These are phyloP conservation scores for Gymnodraco acuticeps DNA, from an alignment of 2,797 vertebrate genomes.

Conservation along the genomic window DNA sequence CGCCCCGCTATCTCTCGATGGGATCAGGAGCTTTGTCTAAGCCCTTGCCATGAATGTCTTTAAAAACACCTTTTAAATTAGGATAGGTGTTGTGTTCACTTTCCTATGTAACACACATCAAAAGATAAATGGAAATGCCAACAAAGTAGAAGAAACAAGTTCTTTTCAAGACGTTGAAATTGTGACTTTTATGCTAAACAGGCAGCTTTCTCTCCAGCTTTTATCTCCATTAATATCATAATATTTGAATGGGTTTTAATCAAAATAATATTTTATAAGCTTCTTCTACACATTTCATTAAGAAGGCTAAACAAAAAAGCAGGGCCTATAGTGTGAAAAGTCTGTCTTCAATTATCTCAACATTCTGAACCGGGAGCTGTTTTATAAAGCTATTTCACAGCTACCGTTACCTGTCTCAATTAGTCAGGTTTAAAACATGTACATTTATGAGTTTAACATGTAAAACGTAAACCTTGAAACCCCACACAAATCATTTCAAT, in stretches of 20 bases:
- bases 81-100: constrained; percentile 43
- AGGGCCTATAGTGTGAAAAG: background rate
- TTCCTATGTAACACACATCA: constrained; percentile 22
- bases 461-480: background rate
- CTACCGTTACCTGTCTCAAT: background rate
- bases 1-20: constrained; percentile 48
- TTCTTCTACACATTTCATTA: constrained; percentile 3
- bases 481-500: background rate
- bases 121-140: constrained; percentile 4
- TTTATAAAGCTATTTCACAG: constrained; percentile 2
- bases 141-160: constrained; percentile 14
- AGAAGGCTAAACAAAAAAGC: background rate
- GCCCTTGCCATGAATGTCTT: constrained; percentile 54
- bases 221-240: background rate
- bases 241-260: background rate
- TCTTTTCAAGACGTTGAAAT: background rate
- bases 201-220: background rate
- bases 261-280: background rate
- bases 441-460: background rate
- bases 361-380: background rate
- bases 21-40: constrained; percentile 74
- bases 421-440: background rate
- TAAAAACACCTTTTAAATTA: constrained; percentile 61
- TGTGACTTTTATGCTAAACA: background rate
- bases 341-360: background rate